Evolutionary conservation across 2,797 vertebrate species (phyloP).

Genomic region (Enteromius argenteus): DNA sequence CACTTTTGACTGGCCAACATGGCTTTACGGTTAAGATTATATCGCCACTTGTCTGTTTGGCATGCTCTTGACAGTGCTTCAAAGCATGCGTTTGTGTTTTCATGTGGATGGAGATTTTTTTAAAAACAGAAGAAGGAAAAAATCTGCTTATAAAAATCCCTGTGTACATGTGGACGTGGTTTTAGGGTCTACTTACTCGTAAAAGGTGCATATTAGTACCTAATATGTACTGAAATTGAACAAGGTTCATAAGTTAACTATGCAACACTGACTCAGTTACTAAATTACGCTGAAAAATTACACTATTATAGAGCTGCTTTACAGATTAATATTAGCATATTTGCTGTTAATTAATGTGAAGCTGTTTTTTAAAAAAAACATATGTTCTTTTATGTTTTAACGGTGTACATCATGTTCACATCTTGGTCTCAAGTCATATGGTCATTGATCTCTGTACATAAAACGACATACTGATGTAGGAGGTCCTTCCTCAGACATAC

Average conservation of each 20-base stretch:
- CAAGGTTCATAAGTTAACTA: not conserved
- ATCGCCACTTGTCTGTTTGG: no score
- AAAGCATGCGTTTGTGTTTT: no score
- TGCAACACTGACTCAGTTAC: not conserved
- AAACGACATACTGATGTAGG: not conserved
- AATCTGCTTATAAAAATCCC: no score
- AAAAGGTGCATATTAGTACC: not conserved
- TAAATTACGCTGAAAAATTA: not conserved
- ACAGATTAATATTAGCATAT: not conserved
- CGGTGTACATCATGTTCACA: not conserved
- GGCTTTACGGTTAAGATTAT: no score
- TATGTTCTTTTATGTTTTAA: not conserved
- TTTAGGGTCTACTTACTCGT: not conserved
- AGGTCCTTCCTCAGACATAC: not conserved
- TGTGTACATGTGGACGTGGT: no score
- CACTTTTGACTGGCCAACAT: no score
- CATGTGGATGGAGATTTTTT: no score
- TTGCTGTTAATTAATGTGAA: not conserved
- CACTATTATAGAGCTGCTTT: not conserved
- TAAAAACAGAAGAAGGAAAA: no score
- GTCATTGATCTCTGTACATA: not conserved
- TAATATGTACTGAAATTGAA: not conserved
- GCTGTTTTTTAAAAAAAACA: not conserved
- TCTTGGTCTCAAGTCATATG: not conserved
- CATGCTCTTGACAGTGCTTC: no score